phyloP scores from a whole-genome alignment of 2,888 invertebrate genomes.

The Drosophila basisetae region DNA sequence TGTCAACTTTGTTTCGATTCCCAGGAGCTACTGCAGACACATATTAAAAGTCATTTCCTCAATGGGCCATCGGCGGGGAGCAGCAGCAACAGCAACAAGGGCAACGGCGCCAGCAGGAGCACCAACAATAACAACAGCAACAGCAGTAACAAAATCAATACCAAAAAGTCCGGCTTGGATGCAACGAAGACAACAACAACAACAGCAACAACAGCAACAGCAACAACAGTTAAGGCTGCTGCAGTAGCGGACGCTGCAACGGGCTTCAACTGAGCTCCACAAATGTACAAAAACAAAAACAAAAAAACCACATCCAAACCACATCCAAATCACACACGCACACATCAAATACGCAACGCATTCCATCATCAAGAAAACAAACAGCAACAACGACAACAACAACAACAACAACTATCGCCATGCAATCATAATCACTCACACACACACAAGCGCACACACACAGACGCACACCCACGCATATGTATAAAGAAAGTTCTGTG shows the following conservation, averaged over 20 bases:
- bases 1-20: slow-evolving; percentile 85
- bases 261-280: slow-evolving; percentile 41
- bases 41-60: slow-evolving; percentile 85
- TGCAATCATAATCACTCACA: slow-evolving; percentile 8
- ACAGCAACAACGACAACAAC: neutral
- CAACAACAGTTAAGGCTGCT: neutral
- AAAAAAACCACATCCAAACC: neutral
- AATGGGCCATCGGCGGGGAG: slow-evolving; percentile 78
- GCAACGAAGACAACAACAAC: slow-evolving; percentile 25
- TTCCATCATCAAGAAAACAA: slow-evolving; percentile 34
- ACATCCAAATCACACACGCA: slow-evolving; percentile 6
- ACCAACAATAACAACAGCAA: slow-evolving; percentile 1
- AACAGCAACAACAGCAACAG: neutral
- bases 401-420: neutral
- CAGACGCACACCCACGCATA: slow-evolving; percentile 12
- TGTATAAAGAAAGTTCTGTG: slow-evolving; percentile 27
- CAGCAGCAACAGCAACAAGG: slow-evolving; percentile 6
- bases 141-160: slow-evolving; percentile 34
- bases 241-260: slow-evolving; percentile 19
- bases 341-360: slow-evolving; percentile 30
- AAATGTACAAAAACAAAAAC: slow-evolving; percentile 46
- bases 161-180: slow-evolving; percentile 41
- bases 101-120: slow-evolving; percentile 3
- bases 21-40: slow-evolving; percentile 83
- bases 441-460: neutral